Conservation (phyloP, 2,797 vertebrate species). For the Sebastes hubbsi region DNA sequence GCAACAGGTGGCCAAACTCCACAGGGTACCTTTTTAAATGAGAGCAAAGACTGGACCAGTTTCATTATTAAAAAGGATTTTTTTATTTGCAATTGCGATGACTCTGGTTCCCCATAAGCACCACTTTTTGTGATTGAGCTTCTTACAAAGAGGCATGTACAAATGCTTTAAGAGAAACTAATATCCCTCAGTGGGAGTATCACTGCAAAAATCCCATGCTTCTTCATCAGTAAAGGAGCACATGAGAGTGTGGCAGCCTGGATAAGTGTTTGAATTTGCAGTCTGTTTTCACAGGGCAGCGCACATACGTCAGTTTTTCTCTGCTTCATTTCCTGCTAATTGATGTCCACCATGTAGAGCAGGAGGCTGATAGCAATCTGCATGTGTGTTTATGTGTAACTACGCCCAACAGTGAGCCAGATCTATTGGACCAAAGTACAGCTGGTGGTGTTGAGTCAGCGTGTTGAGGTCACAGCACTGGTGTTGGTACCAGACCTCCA, state of each 20-base stretch:
- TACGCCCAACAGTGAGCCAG: slow-evolving; percentile 36
- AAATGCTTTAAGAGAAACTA: not conserved
- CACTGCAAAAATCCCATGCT: not conserved
- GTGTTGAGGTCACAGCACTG: slow-evolving; percentile 57
- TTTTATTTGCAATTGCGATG: too few species aligned
- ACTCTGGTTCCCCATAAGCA: not conserved
- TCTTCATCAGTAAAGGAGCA: not conserved
- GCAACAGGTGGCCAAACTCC: not conserved
- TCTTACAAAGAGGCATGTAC: not conserved
- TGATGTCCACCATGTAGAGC: slow-evolving; percentile 46
- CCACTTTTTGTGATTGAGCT: not conserved
- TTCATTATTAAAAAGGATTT: not conserved
- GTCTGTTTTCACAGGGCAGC: slow-evolving; percentile 28
- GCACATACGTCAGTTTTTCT: slow-evolving; percentile 47
- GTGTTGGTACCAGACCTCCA: slow-evolving; percentile 64
- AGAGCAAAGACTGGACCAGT: not conserved
- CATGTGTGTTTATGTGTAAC: slow-evolving; percentile 18
- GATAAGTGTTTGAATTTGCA: slow-evolving; percentile 2
- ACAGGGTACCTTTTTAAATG: not conserved
- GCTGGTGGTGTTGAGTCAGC: slow-evolving; percentile 61
- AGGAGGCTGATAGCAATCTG: slow-evolving; percentile 57
- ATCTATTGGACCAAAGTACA: slow-evolving; percentile 48
- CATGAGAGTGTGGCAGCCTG: not conserved
- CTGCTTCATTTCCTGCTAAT: slow-evolving; percentile 71
- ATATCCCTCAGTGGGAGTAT: not conserved